These are phyloP conservation scores for Falco berigora DNA, from an alignment of 2,797 vertebrate species.

Conservation along the genomic window DNA sequence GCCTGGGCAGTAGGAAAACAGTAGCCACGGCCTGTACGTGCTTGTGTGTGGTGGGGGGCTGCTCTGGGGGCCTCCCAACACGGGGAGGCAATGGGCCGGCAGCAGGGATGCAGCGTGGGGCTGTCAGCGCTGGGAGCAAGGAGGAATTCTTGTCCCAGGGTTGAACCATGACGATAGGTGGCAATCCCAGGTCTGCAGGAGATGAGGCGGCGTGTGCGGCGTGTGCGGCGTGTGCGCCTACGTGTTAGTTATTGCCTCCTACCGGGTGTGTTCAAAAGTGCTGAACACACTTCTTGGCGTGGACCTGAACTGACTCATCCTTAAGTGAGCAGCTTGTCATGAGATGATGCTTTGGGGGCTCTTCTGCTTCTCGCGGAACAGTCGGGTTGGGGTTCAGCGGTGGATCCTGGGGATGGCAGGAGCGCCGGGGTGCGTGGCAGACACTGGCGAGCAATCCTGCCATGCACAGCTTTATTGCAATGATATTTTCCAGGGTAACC, in stretches of 20 bases:
- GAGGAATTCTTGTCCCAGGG: background rate
- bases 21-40: background rate
- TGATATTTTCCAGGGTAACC: background rate
- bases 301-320: background rate
- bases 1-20: background rate
- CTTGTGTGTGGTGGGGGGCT: fast-evolving
- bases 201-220: background rate
- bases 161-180: background rate
- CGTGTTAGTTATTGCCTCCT: background rate
- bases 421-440: fast-evolving
- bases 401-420: fast-evolving
- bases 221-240: background rate
- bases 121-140: background rate
- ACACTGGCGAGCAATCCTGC: fast-evolving
- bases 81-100: background rate
- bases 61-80: background rate
- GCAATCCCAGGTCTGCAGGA: background rate
- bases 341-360: background rate
- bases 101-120: background rate
- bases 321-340: fast-evolving
- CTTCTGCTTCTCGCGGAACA: background rate
- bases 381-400: fast-evolving
- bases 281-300: background rate
- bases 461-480: too few species aligned
- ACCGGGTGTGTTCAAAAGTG: background rate